Base-by-base conservation (phyloP, 2,888 invertebrate species). In the Drosophila mimetica region DNA sequence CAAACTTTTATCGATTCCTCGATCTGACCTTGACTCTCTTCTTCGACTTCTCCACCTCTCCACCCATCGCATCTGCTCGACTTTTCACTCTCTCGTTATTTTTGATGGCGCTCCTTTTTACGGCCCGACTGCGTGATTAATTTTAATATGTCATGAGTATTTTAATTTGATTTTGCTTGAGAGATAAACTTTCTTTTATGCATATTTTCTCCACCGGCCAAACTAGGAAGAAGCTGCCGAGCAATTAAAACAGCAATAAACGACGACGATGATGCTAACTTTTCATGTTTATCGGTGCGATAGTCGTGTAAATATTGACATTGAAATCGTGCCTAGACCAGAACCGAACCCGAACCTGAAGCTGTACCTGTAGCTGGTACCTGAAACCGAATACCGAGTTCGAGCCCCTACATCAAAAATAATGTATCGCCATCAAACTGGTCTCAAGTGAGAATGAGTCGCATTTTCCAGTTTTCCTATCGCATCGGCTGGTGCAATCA, bases 281-380 rank as follows among this genome's bases (percentile, higher is more conserved):
- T 75, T 54, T 70, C 42, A 53, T 65, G 65, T 65, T 53, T 67
- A 65, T 69, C 69, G 69, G 69, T 52, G 63, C 51, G 63, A 71
- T 44, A 59, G 70, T 54, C 79, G 74, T 85, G 79, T 72, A 67
- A 79, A 87, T 85, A 76, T 85, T 82, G 86, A 85, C 88, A 88
- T 79, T 82, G 83, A 82, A 88, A 71, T 70, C 59, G 70, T 74
- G 64, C 58, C 71, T 64, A 50, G n/a, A 63, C 53, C 51, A 52
- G 54, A 66, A 64, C 53, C 52, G 22, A 66, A 51, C 37, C 44
- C 39, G 59, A 41, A 54, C 25, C 41, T 14, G 39, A 61, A 22
- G 30, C 54, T 32, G 30, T 41, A 58, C 28, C 36, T 59, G 61
- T 44, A 60, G 36, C 60, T n/a, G 13, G 34, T 59, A 58, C 36